Base-by-base conservation (phyloP, 1,140 invertebrate genomes). In the Drosophila nannoptera region DNA sequence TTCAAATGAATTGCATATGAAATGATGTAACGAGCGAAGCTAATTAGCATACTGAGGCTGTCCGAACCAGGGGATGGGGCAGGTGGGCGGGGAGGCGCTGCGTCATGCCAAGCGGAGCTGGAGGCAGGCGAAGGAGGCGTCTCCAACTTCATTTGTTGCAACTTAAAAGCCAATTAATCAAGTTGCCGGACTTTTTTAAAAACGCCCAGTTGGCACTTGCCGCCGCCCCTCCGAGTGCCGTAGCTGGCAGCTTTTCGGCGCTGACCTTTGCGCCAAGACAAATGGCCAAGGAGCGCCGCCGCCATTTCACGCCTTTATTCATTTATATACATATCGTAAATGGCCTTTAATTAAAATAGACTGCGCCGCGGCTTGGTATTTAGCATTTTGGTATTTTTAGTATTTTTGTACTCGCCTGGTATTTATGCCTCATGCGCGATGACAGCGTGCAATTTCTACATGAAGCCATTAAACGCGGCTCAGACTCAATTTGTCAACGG, bases 131-230 rank as follows among this genome's bases (percentile, higher is more conserved):
- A 5, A 12, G 35, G 43, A 67, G 69, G 64, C 64, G 69, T 67
- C 42, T 22, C 55, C 56, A 43, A 68, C 73, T 86, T 77, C 61
- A 69, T 69, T 65, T 66, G 49, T 86, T 84, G 81, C 81, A 84
- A 81, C 77, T 86, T 84, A 84, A 84, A 84, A 86, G 77, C 77
- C 81, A 81, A 84, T 84, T 84, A 84, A 84, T 84, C 81, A 84
- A 72, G 50, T 64, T 49, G 66, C 80, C 74, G 14, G 77, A 81
- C 81, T 84, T 63, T 62, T 62, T 48, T 73, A 65, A 63, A 22
- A 56, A 84, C 80, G 80, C 80, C 78, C 78, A 50, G 63, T 50
- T 40, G 43, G 33, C 22, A 50, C n/a, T 29, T 46, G 49, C 4
- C 31, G 40, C 12, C 40, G 0, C 45, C 11, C 36, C 31, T 45